These are phyloP conservation scores for Ciconia boyciana DNA, from an alignment of 2,113 vertebrate species.

Conservation along the genomic window DNA sequence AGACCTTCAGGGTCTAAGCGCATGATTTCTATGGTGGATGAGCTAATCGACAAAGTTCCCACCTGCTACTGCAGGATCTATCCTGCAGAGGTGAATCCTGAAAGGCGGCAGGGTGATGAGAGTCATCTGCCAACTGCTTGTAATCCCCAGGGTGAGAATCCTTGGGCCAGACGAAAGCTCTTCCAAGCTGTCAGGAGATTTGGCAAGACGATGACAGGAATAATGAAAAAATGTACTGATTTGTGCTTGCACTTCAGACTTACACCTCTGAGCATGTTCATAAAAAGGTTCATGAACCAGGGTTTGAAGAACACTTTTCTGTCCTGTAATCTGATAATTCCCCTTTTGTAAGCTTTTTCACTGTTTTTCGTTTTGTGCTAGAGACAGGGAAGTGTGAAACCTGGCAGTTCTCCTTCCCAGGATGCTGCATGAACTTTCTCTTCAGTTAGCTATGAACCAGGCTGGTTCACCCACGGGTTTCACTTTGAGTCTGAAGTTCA, in stretches of 20 bases:
- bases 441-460: background rate
- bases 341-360: background rate
- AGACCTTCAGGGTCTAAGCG: background rate
- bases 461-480: background rate
- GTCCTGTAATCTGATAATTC: background rate
- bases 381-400: background rate
- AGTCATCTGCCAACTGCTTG: slow-evolving; percentile 4
- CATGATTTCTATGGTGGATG: background rate
- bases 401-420: background rate
- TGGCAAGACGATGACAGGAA: background rate
- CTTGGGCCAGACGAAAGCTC: background rate
- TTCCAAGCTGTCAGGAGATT: slow-evolving; percentile 19
- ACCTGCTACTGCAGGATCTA: background rate
- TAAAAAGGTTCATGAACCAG: background rate
- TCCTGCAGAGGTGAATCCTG: background rate
- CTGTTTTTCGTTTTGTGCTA: background rate
- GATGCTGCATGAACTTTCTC: background rate
- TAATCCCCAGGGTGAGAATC: slow-evolving; percentile 2
- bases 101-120: background rate
- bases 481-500: background rate
- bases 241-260: background rate
- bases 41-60: background rate
- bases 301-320: background rate
- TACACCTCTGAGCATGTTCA: background rate
- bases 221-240: background rate